These are phyloP conservation scores for Polyommatus icarus DNA, from an alignment of 2,888 invertebrate genomes.

Conservation along the genomic window DNA sequence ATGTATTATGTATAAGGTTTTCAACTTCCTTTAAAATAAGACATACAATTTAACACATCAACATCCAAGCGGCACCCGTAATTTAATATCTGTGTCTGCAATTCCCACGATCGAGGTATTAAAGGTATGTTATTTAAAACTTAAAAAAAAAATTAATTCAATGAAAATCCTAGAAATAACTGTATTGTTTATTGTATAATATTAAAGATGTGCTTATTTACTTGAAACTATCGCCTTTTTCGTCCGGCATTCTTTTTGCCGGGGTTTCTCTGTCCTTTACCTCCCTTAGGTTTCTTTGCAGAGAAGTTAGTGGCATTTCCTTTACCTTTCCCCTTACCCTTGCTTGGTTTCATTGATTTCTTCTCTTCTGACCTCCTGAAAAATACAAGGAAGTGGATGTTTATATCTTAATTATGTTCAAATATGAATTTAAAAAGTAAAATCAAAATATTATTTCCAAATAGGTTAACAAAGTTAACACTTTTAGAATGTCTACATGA, in stretches of 20 bases:
- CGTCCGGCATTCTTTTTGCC: constrained; percentile 84
- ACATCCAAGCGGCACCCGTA: too few species aligned
- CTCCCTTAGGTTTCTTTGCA: constrained; percentile 84
- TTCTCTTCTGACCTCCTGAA: constrained; percentile 78
- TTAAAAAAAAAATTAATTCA: not conserved
- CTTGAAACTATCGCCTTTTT: constrained; percentile 81
- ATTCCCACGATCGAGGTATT: too few species aligned
- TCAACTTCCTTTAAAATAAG: too few species aligned
- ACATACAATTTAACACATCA: too few species aligned
- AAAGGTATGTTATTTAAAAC: too few species aligned
- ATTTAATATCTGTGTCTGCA: too few species aligned
- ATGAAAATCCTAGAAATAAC: not conserved
- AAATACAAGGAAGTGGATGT: constrained; percentile 40
- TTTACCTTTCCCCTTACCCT: constrained; percentile 57
- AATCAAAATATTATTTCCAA: too few species aligned
- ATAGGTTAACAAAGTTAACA: too few species aligned
- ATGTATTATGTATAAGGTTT: too few species aligned
- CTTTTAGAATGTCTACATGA: too few species aligned
- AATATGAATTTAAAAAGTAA: not conserved
- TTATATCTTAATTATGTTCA: not conserved
- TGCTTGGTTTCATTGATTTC: constrained; percentile 60
- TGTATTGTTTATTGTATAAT: not conserved
- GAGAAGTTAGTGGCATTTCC: constrained; percentile 68
- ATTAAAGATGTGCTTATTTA: not conserved
- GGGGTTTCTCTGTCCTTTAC: constrained; percentile 84